Evolutionary conservation across 2,797 vertebrate genomes (phyloP).

Genomic region (Pelobates cultripes): DNA sequence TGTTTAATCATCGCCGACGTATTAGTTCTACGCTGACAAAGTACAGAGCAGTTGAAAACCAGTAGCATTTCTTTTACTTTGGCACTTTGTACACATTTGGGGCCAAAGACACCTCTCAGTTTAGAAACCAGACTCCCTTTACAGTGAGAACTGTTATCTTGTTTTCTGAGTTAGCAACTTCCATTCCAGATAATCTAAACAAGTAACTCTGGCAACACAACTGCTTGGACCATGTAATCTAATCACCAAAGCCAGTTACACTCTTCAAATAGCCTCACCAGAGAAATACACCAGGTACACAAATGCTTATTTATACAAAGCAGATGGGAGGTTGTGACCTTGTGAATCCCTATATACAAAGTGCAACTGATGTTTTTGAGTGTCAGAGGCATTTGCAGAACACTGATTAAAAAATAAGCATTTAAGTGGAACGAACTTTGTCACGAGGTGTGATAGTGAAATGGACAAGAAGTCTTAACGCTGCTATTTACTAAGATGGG

Average conservation of each 20-base stretch:
- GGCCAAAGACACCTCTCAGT: not conserved
- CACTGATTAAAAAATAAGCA: not conserved
- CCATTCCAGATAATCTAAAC: not conserved
- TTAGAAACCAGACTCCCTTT: slow-evolving; percentile 39
- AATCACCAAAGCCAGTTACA: slow-evolving; percentile 23
- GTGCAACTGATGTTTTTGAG: not conserved
- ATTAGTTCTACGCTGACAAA: too few species aligned
- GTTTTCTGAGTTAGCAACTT: slow-evolving; percentile 47
- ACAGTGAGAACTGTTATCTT: not conserved
- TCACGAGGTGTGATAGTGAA: too few species aligned
- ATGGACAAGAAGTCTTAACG: too few species aligned
- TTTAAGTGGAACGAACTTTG: not conserved
- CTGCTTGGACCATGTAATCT: slow-evolving; percentile 51
- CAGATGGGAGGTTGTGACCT: slow-evolving; percentile 23
- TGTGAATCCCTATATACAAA: slow-evolving; percentile 3
- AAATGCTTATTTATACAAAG: slow-evolving; percentile 43
- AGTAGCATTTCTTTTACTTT: not conserved
- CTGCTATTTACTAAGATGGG: too few species aligned
- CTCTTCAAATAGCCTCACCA: slow-evolving; percentile 6
- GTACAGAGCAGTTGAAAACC: not conserved
- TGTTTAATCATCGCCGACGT: too few species aligned
- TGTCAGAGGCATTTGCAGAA: not conserved
- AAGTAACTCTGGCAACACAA: slow-evolving; percentile 3
- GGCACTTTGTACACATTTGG: not conserved
- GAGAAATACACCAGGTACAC: slow-evolving; percentile 59